Evolutionary conservation across 2,113 vertebrate genomes (phyloP).

Genomic region (Ciconia boyciana): DNA sequence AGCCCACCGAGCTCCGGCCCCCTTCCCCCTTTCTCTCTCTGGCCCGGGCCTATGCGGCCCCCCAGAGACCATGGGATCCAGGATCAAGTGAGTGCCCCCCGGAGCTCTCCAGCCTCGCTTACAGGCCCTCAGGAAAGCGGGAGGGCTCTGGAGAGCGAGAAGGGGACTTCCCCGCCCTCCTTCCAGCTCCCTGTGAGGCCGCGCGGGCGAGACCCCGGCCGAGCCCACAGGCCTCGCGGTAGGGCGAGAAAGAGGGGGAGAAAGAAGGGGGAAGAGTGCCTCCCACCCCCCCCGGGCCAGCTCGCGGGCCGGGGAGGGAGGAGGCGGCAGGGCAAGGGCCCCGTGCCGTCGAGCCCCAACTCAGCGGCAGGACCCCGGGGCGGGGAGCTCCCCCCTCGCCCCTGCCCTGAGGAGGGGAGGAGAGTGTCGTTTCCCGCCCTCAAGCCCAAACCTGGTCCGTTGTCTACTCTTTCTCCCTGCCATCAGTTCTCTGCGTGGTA

Average conservation of each 20-base stretch:
- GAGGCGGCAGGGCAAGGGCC: neutral
- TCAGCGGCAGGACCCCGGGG: neutral
- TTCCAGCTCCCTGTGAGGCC: constrained; percentile 19
- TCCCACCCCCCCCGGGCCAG: neutral
- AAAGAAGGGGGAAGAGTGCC: neutral
- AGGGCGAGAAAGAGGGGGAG: neutral
- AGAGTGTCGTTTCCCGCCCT: neutral
- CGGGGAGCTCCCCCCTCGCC: neutral
- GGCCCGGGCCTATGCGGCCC: constrained; percentile 73
- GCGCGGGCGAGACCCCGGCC: constrained; percentile 54
- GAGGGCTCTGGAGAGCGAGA: neutral
- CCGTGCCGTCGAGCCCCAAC: neutral
- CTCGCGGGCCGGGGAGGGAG: neutral
- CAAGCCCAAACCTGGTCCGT: fast-evolving
- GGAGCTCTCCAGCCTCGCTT: neutral
- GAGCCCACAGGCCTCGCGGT: constrained; percentile 53
- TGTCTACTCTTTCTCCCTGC: neutral
- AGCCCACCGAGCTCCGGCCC: neutral
- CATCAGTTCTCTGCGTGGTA: neutral
- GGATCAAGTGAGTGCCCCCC: constrained; percentile 79
- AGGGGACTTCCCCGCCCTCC: constrained; percentile 18
- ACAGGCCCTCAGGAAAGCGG: neutral
- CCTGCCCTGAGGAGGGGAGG: neutral
- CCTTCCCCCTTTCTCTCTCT: neutral
- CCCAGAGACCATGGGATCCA: constrained; percentile 80